Base-by-base conservation (phyloP, 2,113 vertebrate species). In the Mastomys coucha region DNA sequence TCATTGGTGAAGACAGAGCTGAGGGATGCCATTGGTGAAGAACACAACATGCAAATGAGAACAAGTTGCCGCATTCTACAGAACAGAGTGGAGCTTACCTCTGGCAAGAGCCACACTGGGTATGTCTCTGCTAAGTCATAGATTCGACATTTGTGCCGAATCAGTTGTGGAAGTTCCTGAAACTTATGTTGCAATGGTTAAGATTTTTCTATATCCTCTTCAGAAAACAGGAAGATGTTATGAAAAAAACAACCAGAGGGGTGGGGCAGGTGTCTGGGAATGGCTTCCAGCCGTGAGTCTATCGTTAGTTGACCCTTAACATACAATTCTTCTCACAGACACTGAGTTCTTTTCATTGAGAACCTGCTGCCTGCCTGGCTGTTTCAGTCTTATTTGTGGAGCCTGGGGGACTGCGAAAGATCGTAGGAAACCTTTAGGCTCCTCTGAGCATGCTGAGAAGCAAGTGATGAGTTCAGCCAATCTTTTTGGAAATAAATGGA, bases 201-300 rank as follows among this genome's bases (percentile, higher is more conserved):
- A 81, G 90, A 77, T 42, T 90, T 92, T 84, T 86, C 65, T 88
- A 56, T 1, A 42, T n/a, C 36, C 24, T 42, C 73, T 93, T 86
- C 5, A 86, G 95, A 81, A 85, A 96, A 94, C 53, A 88, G 56
- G 33, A 84, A 89, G 88, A 94, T 58, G 92, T 93, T 97, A 78
- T 92, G 87, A n/a, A n/a, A 90, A 91, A 96, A 96, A 56, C 96
- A 67, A 87, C 94, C 96, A 94, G 92, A 97, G 96, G 94, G 93
- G 94, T 72, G 92, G 60, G 60, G 60, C 60, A 63, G 14, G 28
- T 84, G 11, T 82, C 22, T 45, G 92, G 95, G 95, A 97, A 95
- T 97, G 97, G 97, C 82, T 91, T 91, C 93, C 95, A 97, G 28
- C 36, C 51, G 77, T 91, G 33, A 95, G 94, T 85, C 42, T 93